Percentiles rank a stretch among this genome's conserved stretches.
Evolutionary conservation across 2,888 invertebrate genomes (phyloP).

Genomic region (Calephelis perditalis): DNA sequence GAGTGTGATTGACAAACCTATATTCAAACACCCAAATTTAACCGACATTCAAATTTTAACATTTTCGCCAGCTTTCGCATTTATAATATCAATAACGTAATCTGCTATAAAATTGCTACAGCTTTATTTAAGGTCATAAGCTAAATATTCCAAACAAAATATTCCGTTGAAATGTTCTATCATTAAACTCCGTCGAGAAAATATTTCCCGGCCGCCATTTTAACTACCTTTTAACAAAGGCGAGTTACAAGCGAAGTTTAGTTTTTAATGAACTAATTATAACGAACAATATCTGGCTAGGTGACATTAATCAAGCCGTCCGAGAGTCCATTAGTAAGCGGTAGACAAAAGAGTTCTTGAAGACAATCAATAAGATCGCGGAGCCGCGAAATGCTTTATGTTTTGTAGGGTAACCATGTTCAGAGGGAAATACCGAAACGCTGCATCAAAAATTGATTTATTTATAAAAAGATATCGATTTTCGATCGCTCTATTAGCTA

Average conservation of each 20-base stretch:
- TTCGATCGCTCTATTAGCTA: too few relatives aligned
- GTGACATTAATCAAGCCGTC: slow-evolving; percentile 36
- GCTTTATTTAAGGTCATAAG: slow-evolving; percentile 4
- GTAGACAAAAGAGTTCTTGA: slow-evolving; percentile 34
- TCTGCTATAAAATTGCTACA: not conserved
- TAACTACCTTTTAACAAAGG: slow-evolving; percentile 13
- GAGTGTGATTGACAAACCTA: too few relatives aligned
- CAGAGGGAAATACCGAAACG: not conserved
- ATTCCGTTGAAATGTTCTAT: slow-evolving; percentile 9
- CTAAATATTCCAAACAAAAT: slow-evolving; percentile 7
- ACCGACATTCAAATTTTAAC: too few relatives aligned
- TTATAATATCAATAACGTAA: not conserved
- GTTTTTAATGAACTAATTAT: slow-evolving; percentile 35
- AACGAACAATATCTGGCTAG: slow-evolving; percentile 29
- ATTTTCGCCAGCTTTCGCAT: too few relatives aligned
- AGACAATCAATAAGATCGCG: slow-evolving; percentile 36
- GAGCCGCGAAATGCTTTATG: slow-evolving; percentile 24
- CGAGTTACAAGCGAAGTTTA: slow-evolving; percentile 16
- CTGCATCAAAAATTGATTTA: too few relatives aligned
- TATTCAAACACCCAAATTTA: too few relatives aligned
- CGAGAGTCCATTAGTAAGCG: slow-evolving; percentile 33
- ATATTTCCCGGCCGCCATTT: slow-evolving; percentile 10
- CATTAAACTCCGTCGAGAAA: slow-evolving; percentile 14
- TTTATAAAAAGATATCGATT: too few relatives aligned
- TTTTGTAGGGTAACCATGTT: slow-evolving; percentile 18